These are phyloP conservation scores for Clytia hemisphaerica DNA, from an alignment of 30 jellyfish, hydroid and myxozoan genomes.

Conservation along the genomic window DNA sequence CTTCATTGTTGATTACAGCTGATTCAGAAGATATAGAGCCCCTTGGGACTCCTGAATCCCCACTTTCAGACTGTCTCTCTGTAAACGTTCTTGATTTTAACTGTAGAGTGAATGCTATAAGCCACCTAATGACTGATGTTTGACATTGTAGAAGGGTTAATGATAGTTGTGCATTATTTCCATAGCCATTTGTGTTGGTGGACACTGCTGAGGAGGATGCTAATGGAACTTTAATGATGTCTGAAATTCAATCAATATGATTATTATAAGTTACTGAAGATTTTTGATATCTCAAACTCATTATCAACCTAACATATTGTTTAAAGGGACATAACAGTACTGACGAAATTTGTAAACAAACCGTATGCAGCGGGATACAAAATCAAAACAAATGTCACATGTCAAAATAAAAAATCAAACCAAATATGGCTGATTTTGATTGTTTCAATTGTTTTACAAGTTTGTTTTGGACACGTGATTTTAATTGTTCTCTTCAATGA, in stretches of 20 bases:
- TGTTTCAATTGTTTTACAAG: too few species aligned
- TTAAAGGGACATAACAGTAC: too few species aligned
- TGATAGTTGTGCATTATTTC: not conserved
- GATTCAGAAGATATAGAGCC: not conserved
- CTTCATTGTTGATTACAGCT: not conserved
- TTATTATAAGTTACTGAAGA: not conserved
- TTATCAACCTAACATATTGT: too few species aligned
- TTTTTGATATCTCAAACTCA: too few species aligned
- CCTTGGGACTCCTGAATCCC: slow-evolving; percentile 11
- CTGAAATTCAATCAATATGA: not conserved
- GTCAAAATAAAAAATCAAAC: too few species aligned
- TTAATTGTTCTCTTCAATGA: too few species aligned
- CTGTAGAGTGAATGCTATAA: slow-evolving; percentile 67
- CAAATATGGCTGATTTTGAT: too few species aligned
- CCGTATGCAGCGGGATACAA: too few species aligned
- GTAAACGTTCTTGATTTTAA: slow-evolving; percentile 35
- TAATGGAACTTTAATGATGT: slow-evolving; percentile 23
- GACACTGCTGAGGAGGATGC: too few species aligned
- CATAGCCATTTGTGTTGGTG: not conserved
- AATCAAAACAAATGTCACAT: too few species aligned
- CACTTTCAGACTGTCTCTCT: slow-evolving; percentile 37
- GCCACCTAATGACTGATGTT: slow-evolving; percentile 83
- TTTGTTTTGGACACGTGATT: too few species aligned
- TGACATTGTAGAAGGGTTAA: slow-evolving; percentile 39
- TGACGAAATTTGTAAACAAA: too few species aligned